Evolutionary conservation across 2,797 vertebrate species (phyloP).

Genomic region (Prunella strophiata): DNA sequence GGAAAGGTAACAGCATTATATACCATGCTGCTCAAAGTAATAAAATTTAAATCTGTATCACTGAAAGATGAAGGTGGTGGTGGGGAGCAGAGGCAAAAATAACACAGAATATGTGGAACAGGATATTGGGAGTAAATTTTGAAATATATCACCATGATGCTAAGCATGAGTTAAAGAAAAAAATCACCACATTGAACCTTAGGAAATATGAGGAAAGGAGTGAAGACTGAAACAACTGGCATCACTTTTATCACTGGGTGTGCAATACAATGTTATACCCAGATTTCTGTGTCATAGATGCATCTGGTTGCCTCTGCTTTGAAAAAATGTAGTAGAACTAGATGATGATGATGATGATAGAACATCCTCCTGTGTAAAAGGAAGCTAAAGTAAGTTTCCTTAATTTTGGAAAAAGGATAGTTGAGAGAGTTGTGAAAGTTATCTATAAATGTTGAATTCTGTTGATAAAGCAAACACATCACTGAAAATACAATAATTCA

Average conservation of each 20-base stretch:
- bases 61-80: background rate
- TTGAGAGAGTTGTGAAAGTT: background rate
- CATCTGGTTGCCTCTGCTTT: background rate
- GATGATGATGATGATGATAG: background rate
- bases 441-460: background rate
- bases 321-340: background rate
- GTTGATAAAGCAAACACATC: background rate
- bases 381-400: background rate
- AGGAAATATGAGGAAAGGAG: background rate
- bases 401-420: background rate
- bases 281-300: background rate
- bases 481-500: background rate
- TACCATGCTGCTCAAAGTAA: background rate
- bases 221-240: background rate
- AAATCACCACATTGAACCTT: background rate
- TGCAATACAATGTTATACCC: background rate
- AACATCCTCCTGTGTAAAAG: background rate
- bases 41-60: background rate
- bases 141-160: background rate
- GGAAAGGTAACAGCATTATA: background rate
- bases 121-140: background rate
- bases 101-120: background rate
- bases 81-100: background rate
- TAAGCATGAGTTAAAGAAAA: background rate
- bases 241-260: background rate